Evolutionary conservation across 2,888 invertebrate species (phyloP), one percentile per base, ranked within the genome.

Genomic region (Ptilodon capucinus): DNA sequence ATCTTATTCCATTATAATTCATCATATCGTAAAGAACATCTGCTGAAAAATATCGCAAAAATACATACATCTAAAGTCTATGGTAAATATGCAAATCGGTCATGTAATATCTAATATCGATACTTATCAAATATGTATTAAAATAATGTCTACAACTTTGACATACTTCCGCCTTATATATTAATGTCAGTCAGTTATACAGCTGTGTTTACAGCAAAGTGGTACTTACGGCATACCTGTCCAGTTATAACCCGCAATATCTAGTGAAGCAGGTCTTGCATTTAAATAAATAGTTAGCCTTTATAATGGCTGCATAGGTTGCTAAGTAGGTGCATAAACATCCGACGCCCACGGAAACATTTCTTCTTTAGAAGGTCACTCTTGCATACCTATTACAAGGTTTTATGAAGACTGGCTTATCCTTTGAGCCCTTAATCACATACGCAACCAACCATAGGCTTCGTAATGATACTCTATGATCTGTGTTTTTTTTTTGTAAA

Each of bases 11-110:
- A n/a, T n/a, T n/a, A n/a, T n/a, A n/a, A n/a, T n/a, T n/a, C n/a
- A n/a, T n/a, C n/a, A n/a, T n/a, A n/a, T n/a, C n/a, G n/a, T n/a
- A n/a, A n/a, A n/a, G n/a, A n/a, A n/a, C n/a, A n/a, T n/a, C n/a
- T n/a, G n/a, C n/a, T n/a, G n/a, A 7, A 25, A 25, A 25, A 9
- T 9, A 7, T 11, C 25, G 0, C 9, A 25, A 9, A 25, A 9
- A 21, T 21, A 21, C 21, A 6, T 21, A 21, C 21, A 21, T n/a
- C 21, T 0, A 21, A 21, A 4, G 5, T 21, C 21, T 4, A 6
- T 21, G 5, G 21, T 65, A 58, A 43, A 40, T 17, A 42, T 48
- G 28, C 28, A 7, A 32, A 32, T 14, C 6, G 2, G 32, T 32
- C 32, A 14, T 32, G 32, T 32, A 32, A 32, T 32, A 32, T 32